Evolutionary conservation across 2,113 vertebrate genomes (phyloP).

Genomic region (Channa argus): DNA sequence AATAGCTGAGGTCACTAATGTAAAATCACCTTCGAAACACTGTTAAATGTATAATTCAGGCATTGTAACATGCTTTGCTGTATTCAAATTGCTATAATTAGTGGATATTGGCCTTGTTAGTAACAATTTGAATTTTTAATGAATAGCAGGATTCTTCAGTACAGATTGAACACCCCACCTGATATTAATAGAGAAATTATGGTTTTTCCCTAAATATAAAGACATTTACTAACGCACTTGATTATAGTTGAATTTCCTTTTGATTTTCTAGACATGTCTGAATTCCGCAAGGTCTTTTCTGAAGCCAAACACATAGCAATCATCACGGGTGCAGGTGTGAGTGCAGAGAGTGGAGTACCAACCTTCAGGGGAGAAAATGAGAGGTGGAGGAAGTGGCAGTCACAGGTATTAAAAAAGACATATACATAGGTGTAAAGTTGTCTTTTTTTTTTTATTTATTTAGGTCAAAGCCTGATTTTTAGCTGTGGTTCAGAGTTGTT

Average conservation of each 20-base stretch:
- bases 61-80: no score
- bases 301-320: constrained; percentile 93
- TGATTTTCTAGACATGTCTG: constrained; percentile 85
- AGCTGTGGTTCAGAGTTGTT: constrained; percentile 29
- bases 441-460: constrained; percentile 20
- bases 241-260: not conserved
- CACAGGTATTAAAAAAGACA: constrained; percentile 84
- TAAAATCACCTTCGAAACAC: no score
- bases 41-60: no score
- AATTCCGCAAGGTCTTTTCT: constrained; percentile 91
- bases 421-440: not conserved
- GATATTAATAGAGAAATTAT: no score
- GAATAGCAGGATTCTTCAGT: no score
- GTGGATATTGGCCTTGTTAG: no score
- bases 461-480: constrained; percentile 36
- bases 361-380: constrained; percentile 92
- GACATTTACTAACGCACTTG: no score
- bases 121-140: no score
- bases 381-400: constrained; percentile 95
- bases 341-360: constrained; percentile 92
- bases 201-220: no score
- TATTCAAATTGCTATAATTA: no score
- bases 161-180: no score
- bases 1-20: no score
- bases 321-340: constrained; percentile 94